Conservation (phyloP, 2,888 invertebrate species). For the Clepsis dumicolana region DNA sequence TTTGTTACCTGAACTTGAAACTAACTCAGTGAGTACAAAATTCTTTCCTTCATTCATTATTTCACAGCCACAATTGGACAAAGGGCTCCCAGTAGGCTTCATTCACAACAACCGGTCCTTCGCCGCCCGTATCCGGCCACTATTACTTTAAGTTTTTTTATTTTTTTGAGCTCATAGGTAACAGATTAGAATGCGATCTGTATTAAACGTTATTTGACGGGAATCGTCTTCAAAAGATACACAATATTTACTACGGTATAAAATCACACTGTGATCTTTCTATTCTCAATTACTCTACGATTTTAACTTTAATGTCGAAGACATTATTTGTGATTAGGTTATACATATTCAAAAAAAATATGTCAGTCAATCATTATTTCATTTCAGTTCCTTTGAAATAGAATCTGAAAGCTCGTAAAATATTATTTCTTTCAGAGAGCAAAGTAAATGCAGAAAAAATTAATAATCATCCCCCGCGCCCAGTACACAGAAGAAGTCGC, state of each 20-base stretch:
- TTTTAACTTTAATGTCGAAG: no score
- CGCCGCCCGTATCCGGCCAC: not conserved
- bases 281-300: no score
- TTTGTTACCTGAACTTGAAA: not conserved
- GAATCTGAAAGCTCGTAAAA: no score
- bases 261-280: no score
- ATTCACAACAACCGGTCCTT: constrained; percentile 3
- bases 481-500: no score
- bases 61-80: not conserved
- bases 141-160: not conserved
- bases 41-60: not conserved
- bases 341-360: no score
- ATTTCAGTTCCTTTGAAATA: no score
- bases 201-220: not conserved
- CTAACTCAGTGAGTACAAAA: not conserved
- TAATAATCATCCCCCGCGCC: no score
- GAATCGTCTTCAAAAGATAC: not conserved
- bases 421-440: not conserved
- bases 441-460: no score
- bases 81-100: not conserved
- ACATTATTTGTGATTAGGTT: no score
- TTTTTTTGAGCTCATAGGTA: not conserved
- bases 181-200: not conserved
- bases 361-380: no score
- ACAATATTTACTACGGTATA: no score